A percentile compares a stretch with the other conserved stretches of the same genome.
Conservation (phyloP, 2,797 vertebrate species). For the Cirrhinus molitorella region DNA sequence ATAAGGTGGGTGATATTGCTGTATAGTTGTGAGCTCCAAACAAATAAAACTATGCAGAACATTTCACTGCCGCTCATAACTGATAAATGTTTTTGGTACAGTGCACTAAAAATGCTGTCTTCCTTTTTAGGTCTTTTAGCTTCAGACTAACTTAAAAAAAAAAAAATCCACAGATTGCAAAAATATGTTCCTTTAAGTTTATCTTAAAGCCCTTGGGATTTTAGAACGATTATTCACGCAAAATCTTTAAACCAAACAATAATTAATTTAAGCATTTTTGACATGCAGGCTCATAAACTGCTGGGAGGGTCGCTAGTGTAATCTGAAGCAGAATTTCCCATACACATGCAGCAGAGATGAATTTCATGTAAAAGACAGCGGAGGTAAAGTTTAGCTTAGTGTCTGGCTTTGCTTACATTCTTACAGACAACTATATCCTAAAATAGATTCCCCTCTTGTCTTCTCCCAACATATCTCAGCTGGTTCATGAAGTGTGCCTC, state of each 20-base stretch:
- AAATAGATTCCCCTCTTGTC: constrained; percentile 76
- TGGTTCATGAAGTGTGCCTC: constrained; percentile 29
- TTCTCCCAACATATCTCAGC: constrained; percentile 52
- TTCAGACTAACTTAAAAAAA: neutral
- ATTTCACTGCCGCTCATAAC: constrained; percentile 2
- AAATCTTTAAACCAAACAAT: constrained; percentile 34
- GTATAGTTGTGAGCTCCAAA: neutral
- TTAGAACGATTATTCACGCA: constrained; percentile 13
- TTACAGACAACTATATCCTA: constrained; percentile 73
- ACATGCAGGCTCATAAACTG: constrained; percentile 64
- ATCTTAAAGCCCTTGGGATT: constrained; percentile 32
- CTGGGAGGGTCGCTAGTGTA: constrained; percentile 77
- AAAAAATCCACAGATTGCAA: neutral
- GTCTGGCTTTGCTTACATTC: constrained; percentile 76
- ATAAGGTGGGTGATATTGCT: constrained; percentile 85
- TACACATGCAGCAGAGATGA: constrained; percentile 63
- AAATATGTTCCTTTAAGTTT: constrained; percentile 35
- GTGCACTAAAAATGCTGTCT: neutral
- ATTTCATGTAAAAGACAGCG: constrained; percentile 76
- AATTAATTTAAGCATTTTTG: neutral
- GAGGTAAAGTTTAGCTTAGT: constrained; percentile 76
- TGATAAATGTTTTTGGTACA: neutral
- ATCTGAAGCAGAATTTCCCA: constrained; percentile 75
- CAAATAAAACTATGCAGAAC: neutral
- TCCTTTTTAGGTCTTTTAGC: constrained; percentile 30